Evolutionary conservation across 2,113 vertebrate species (phyloP).

Genomic region (Cisticola juncidis): DNA sequence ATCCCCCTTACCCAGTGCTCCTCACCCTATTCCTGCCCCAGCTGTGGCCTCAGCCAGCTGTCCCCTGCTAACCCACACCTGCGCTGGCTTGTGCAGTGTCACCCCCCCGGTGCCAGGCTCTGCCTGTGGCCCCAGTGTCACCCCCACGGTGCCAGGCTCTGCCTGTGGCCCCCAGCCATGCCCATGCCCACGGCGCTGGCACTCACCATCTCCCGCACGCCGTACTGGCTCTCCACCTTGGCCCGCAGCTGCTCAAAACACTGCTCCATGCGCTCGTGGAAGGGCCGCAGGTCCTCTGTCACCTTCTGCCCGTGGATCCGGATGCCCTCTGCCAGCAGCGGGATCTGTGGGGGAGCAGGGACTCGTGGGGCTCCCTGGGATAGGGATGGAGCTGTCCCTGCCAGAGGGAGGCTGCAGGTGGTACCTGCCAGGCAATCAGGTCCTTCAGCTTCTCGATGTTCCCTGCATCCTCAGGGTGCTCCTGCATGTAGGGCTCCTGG

Average conservation of each 20-base stretch:
- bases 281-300: conserved; percentile 54
- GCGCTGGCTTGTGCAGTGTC: fast-evolving
- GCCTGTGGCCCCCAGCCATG: fast-evolving
- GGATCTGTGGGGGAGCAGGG: background rate
- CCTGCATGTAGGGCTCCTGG: conserved; percentile 44
- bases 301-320: conserved; percentile 51
- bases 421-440: conserved; percentile 68
- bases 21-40: background rate
- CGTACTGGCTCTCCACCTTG: conserved; percentile 64
- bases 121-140: too few relatives aligned
- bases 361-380: too few relatives aligned
- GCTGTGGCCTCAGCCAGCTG: background rate
- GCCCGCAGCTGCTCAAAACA: conserved; percentile 53
- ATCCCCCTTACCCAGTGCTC: too few relatives aligned
- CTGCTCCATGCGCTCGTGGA: conserved; percentile 68
- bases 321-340: conserved; percentile 57
- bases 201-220: conserved; percentile 50
- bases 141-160: fast-evolving
- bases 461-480: background rate
- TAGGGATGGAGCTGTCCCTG: background rate
- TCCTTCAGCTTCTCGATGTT: conserved; percentile 60
- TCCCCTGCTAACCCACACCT: background rate
- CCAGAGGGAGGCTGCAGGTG: fast-evolving
- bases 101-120: too few relatives aligned
- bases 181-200: fast-evolving